These are phyloP conservation scores for Nymphicus hollandicus DNA, from an alignment of 2,113 vertebrate species.

Conservation along the genomic window DNA sequence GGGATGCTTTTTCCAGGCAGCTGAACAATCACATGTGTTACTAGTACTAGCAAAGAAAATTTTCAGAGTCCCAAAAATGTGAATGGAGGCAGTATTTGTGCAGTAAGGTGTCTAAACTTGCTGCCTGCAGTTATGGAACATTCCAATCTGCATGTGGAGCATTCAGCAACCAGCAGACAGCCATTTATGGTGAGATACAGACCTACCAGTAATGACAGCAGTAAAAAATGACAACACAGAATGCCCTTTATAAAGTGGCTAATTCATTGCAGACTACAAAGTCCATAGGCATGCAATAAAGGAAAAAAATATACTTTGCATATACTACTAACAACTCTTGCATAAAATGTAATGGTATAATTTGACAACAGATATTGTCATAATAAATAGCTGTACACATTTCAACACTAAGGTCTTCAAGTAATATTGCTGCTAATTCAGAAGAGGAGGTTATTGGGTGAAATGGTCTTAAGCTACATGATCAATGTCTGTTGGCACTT, in stretches of 20 bases:
- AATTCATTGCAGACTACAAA: not conserved
- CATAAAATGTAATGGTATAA: not conserved
- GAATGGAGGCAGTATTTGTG: not conserved
- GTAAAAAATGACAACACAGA: conserved; percentile 15
- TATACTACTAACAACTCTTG: not conserved
- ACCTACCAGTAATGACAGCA: not conserved
- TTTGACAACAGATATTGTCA: not conserved
- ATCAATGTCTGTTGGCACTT: not conserved
- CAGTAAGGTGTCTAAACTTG: conserved; percentile 32
- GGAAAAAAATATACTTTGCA: not conserved
- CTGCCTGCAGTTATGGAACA: conserved; percentile 33
- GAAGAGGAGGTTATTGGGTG: not conserved
- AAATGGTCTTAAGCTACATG: not conserved
- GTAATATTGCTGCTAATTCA: not conserved
- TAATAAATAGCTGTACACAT: not conserved
- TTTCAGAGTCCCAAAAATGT: not conserved
- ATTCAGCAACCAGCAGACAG: not conserved
- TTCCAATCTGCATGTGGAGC: conserved; percentile 34
- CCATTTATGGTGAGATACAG: conserved; percentile 23
- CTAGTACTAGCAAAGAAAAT: not conserved
- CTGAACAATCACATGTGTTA: not conserved
- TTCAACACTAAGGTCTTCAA: not conserved
- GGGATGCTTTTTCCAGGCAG: not conserved
- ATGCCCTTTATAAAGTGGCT: not conserved
- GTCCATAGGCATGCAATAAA: not conserved